Evolutionary conservation across 2,113 vertebrate species (phyloP).

Genomic region (Tachysurus fulvidraco): DNA sequence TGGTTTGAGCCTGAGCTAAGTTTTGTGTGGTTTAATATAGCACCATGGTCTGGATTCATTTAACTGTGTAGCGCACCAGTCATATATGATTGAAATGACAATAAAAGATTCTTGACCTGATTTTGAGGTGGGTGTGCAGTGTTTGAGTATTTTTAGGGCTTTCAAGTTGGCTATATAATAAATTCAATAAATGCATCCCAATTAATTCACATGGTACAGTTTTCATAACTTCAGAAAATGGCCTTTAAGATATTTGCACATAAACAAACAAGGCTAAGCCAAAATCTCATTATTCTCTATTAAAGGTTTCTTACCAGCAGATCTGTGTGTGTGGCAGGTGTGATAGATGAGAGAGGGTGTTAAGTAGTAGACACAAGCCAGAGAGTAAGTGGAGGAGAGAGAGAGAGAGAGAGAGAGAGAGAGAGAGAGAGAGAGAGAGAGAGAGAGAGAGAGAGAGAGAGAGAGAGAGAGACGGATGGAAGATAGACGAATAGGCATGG

Average conservation of each 20-base stretch:
- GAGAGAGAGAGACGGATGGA: constrained; percentile 28
- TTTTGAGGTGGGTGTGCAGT: not conserved
- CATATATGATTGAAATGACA: too few relatives aligned
- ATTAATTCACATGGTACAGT: not conserved
- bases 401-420: too few relatives aligned
- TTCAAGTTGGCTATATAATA: not conserved
- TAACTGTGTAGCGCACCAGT: too few relatives aligned
- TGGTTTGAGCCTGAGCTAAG: not conserved
- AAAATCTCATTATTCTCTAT: too few relatives aligned
- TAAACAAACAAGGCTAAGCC: not conserved
- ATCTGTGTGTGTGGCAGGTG: not conserved
- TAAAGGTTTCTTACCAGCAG: not conserved
- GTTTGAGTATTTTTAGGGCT: not conserved
- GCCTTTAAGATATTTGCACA: not conserved
- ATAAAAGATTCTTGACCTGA: too few relatives aligned
- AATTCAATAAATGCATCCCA: not conserved
- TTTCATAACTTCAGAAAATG: not conserved
- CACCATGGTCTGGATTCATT: too few relatives aligned
- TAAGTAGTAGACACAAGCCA: not conserved
- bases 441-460: not conserved
- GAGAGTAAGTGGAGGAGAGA: too few relatives aligned
- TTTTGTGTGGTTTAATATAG: too few relatives aligned
- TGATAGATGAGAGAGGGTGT: not conserved
- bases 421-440: too few relatives aligned
- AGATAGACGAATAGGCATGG: constrained; percentile 16